Conservation (phyloP, 2,113 vertebrate species). For the Pelobates fuscus region DNA sequence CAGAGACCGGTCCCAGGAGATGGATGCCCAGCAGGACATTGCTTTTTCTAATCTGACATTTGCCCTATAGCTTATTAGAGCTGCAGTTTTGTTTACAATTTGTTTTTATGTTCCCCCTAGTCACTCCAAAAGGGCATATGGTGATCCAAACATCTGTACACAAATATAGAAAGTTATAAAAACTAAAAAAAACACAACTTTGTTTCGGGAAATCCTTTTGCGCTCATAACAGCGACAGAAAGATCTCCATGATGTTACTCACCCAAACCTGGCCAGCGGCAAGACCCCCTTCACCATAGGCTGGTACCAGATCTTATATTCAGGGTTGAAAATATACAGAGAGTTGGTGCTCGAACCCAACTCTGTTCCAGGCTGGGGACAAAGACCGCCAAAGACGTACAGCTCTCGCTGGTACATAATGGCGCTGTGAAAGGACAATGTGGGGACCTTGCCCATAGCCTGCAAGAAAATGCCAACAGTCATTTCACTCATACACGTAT, state of each 20-base stretch:
- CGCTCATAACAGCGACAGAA: too few relatives aligned
- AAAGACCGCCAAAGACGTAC: constrained; percentile 83
- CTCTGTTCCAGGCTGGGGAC: constrained; percentile 56
- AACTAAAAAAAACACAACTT: too few relatives aligned
- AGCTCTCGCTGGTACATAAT: constrained; percentile 81
- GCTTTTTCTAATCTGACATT: too few relatives aligned
- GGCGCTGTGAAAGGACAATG: constrained; percentile 77
- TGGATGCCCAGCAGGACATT: too few relatives aligned
- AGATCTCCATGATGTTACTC: too few relatives aligned
- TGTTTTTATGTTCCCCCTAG: too few relatives aligned
- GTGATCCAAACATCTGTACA: too few relatives aligned
- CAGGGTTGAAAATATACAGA: constrained; percentile 85
- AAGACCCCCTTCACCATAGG: constrained; percentile 85
- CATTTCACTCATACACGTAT: not conserved
- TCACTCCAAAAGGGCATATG: too few relatives aligned
- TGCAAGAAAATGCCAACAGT: constrained; percentile 52
- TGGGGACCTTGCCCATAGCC: constrained; percentile 80
- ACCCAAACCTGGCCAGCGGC: constrained; percentile 84
- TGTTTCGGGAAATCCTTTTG: not conserved
- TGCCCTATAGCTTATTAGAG: too few relatives aligned
- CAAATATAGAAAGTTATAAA: too few relatives aligned
- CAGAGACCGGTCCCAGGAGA: too few relatives aligned
- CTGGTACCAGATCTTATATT: constrained; percentile 88
- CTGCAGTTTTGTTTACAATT: too few relatives aligned
- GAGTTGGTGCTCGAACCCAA: constrained; percentile 74